Evolutionary conservation across 2,797 vertebrate species (phyloP), one percentile per base, ranked within the genome.

Genomic region (Coluber constrictor): DNA sequence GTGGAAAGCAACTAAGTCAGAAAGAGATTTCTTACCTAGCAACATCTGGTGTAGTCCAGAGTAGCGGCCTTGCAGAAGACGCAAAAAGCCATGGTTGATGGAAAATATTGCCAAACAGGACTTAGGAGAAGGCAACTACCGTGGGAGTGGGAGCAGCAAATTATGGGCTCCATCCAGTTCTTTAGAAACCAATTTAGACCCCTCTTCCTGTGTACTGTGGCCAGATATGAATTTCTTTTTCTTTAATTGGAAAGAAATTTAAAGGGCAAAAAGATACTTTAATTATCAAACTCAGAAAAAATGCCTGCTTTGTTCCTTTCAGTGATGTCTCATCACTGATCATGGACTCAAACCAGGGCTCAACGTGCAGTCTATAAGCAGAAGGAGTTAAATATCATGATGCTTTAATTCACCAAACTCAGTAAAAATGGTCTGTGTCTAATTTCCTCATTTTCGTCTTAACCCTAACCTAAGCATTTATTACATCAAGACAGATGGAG

Each of bases 1-100:
- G 54, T 57, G 18, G 61, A 61, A 90, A 29, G 15, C 16, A 37
- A 32, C 59, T 32, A 86, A 83, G 54, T 10, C 37, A 32, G 20
- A 1, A 0, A 10, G 86, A 56, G 93, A 92, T 94, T 93, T 91
- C 37, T 93, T 87, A 70, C 92, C 90, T 92, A 89, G 93, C 87
- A 92, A 92, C 93, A 92, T 37, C 87, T 54, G 87, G 37, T 23
- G 23, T 1, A 66, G 87, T 37, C 7, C 57, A 32, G 25, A 86
- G 51, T 27, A 56, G 23, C 8, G n/a, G 54, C 93, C 93, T 94
- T 92, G 93, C 56, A 59, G 27, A 60, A 87, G 88, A 92, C 8
- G 16, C 29, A 32, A 16, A 59, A 89, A 66, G 8, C 23, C 43
- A 89, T 2, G 8, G 92, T 27, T n/a, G 51, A 47, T 55, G 61